Base-by-base conservation (phyloP, 2,888 invertebrate genomes). In the Pegoplata infirma region DNA sequence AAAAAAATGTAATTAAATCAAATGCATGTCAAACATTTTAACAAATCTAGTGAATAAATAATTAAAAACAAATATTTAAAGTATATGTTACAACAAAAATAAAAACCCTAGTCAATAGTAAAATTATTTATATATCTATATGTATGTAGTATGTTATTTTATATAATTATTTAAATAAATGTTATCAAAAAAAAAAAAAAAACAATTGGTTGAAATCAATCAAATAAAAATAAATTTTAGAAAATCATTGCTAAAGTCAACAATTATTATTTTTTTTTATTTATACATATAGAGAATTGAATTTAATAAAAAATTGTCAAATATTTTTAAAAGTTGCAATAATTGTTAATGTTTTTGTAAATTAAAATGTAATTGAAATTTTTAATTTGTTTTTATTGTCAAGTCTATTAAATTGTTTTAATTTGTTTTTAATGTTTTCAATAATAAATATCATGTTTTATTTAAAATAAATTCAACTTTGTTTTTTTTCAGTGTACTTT, bases 101-200 rank as follows among this genome's bases (percentile, higher is more conserved):
- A 85, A 86, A 87, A 84, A 83, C 84, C 88, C 87, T 87, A 87
- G 87, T 87, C 87, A 87, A 87, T 87, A 87, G 88, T 82, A 84
- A 87, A 87, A 85, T 86, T 87, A 87, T 87, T 86, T 87, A 85
- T 85, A 80, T 78, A 51, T 61, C 8, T 80, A 64, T 69, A 7
- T 71, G 56, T 19, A n/a, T 40, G n/a, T n/a, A n/a, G n/a, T n/a
- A n/a, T n/a, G n/a, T 40, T 59, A 53, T 58, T 76, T 61, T 76
- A 53, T 71, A 21, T 77, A 49, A 61, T 58, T 55, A 58, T 68
- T 56, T 51, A 32, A 69, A 46, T 25, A 23, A 51, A 46, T 66
- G 36, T 72, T 61, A 47, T 61, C 55, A 5, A 16, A 68, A n/a
- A n/a, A n/a, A n/a, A n/a, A n/a, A n/a, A n/a, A n/a, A n/a, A n/a